Conservation (phyloP, 2,888 invertebrate genomes). For the Erannis defoliaria region DNA sequence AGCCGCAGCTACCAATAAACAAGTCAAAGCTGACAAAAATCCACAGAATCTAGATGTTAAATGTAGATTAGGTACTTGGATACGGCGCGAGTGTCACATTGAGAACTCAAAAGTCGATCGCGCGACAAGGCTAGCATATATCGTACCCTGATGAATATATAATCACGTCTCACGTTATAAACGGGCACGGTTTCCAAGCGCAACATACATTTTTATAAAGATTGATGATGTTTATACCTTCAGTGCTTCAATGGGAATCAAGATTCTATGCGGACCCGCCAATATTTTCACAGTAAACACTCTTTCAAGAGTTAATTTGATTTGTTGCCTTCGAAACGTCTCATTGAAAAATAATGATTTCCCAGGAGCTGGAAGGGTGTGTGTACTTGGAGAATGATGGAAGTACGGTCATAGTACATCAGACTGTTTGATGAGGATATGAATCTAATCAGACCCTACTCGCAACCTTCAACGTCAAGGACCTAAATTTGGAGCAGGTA, state of each 20-base stretch:
- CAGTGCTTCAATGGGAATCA: slow-evolving; percentile 29
- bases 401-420: slow-evolving; percentile 17
- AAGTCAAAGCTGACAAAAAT: too few relatives aligned
- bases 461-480: slow-evolving; percentile 11
- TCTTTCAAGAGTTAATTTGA: slow-evolving; percentile 32
- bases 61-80: neutral
- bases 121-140: slow-evolving; percentile 49
- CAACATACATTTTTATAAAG: slow-evolving; percentile 56
- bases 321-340: slow-evolving; percentile 32
- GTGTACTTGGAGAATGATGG: slow-evolving; percentile 19
- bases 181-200: slow-evolving; percentile 48
- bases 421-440: slow-evolving; percentile 22
- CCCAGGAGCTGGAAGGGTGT: slow-evolving; percentile 31
- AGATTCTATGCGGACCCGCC: slow-evolving; percentile 7
- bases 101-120: slow-evolving; percentile 51
- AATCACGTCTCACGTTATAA: slow-evolving; percentile 56
- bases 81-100: slow-evolving; percentile 45
- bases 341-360: slow-evolving; percentile 41
- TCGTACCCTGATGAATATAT: slow-evolving; percentile 62
- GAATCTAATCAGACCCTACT: neutral
- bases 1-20: too few relatives aligned
- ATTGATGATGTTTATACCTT: slow-evolving; percentile 49
- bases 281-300: slow-evolving; percentile 35
- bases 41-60: neutral
- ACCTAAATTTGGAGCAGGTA: too few relatives aligned